A percentile compares a stretch with the other conserved stretches of the same genome.
phyloP scores from a whole-genome alignment of 2,888 invertebrate species.

The Microctonus aethiopoides region DNA sequence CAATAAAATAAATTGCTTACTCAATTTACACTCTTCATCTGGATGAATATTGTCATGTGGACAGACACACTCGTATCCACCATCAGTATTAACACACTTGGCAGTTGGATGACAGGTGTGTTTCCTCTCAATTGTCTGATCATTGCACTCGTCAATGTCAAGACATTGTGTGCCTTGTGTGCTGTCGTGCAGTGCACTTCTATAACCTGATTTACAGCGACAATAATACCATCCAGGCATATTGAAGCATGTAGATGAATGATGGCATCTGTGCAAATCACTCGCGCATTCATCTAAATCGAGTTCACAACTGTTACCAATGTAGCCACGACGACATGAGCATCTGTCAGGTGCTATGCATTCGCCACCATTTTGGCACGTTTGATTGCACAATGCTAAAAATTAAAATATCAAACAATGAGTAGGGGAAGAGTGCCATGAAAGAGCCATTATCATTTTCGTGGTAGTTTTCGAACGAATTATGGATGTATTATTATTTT shows the following conservation, averaged over 20 bases:
- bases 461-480: too few relatives aligned
- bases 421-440: too few relatives aligned
- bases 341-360: constrained; percentile 83
- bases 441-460: too few relatives aligned
- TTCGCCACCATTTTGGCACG: constrained; percentile 85
- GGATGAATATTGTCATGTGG: constrained; percentile 54
- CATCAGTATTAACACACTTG: constrained; percentile 82
- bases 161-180: constrained; percentile 73
- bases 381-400: constrained; percentile 81
- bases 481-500: too few relatives aligned
- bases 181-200: constrained; percentile 71
- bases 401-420: neutral
- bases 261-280: constrained; percentile 78
- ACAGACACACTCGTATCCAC: constrained; percentile 84
- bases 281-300: constrained; percentile 88
- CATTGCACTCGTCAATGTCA: constrained; percentile 87
- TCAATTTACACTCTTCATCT: constrained; percentile 72
- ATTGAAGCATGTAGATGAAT: constrained; percentile 84
- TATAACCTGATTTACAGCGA: constrained; percentile 84
- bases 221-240: constrained; percentile 93
- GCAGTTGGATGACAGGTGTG: constrained; percentile 86
- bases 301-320: constrained; percentile 84
- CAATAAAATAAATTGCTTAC: constrained; percentile 65
- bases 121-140: constrained; percentile 69
- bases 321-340: constrained; percentile 84